Evolutionary conservation across 2,113 vertebrate species (phyloP).

Genomic region (Ellobius talpinus): DNA sequence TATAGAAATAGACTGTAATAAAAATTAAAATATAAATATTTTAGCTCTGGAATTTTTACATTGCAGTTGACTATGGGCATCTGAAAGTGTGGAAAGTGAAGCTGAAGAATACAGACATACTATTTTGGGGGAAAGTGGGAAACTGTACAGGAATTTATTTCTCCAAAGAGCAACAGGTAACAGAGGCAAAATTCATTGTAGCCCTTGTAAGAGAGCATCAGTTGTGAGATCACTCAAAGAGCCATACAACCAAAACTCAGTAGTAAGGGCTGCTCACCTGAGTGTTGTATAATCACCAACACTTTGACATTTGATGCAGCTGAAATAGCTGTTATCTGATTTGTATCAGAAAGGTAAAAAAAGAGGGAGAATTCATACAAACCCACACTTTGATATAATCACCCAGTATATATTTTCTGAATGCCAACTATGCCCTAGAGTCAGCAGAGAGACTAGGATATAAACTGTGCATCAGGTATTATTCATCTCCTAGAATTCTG

Average conservation of each 20-base stretch:
- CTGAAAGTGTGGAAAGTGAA: neutral
- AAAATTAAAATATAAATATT: neutral
- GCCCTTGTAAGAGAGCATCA: neutral
- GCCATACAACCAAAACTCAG: neutral
- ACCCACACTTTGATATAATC: neutral
- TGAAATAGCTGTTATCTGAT: neutral
- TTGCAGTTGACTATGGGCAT: neutral
- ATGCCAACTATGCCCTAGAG: neutral
- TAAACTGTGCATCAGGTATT: neutral
- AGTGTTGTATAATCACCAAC: neutral
- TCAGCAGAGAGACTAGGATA: neutral
- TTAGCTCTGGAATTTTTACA: neutral
- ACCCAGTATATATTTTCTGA: conserved; percentile 32
- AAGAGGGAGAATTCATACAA: neutral
- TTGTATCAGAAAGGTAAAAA: neutral
- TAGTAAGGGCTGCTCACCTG: neutral
- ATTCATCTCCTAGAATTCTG: neutral
- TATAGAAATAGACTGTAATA: neutral
- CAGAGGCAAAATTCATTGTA: neutral
- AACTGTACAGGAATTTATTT: neutral
- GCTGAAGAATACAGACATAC: neutral
- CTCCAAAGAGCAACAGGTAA: neutral
- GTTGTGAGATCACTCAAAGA: neutral
- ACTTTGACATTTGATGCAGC: neutral
- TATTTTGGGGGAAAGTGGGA: neutral